Conservation (phyloP, 2,888 invertebrate species). For the Trisateles emortualis region DNA sequence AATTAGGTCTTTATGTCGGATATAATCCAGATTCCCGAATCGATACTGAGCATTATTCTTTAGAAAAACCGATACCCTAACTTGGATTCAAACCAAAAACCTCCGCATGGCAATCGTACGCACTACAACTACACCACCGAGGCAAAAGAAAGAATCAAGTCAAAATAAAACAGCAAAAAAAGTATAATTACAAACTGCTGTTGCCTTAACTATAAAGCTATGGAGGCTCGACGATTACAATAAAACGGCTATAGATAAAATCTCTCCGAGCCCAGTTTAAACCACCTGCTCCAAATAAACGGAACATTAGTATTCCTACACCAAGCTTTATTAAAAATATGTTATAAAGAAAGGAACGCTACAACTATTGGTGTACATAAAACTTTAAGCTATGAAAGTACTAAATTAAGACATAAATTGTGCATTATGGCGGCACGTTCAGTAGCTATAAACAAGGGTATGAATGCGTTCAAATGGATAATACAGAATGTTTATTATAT, state of each 20-base stretch:
- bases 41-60: too few relatives aligned
- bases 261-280: neutral
- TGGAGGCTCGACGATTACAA: neutral
- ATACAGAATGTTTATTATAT: too few relatives aligned
- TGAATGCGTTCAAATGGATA: conserved; percentile 36
- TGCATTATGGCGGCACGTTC: conserved; percentile 32
- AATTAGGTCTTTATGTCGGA: too few relatives aligned
- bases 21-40: too few relatives aligned
- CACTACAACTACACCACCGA: too few relatives aligned
- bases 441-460: conserved; percentile 45
- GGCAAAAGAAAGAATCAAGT: too few relatives aligned
- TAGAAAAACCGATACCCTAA: too few relatives aligned
- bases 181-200: too few relatives aligned
- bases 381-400: conserved; percentile 44
- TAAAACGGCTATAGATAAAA: neutral
- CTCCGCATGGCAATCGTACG: too few relatives aligned
- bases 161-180: too few relatives aligned
- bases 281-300: neutral
- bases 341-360: conserved; percentile 15
- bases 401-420: conserved; percentile 57
- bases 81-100: too few relatives aligned
- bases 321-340: conserved; percentile 6
- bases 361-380: conserved; percentile 36
- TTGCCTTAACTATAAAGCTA: too few relatives aligned
- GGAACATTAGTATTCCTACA: neutral